Conservation (phyloP, 64 coral and sea anemone species). For the Porites lutea region DNA sequence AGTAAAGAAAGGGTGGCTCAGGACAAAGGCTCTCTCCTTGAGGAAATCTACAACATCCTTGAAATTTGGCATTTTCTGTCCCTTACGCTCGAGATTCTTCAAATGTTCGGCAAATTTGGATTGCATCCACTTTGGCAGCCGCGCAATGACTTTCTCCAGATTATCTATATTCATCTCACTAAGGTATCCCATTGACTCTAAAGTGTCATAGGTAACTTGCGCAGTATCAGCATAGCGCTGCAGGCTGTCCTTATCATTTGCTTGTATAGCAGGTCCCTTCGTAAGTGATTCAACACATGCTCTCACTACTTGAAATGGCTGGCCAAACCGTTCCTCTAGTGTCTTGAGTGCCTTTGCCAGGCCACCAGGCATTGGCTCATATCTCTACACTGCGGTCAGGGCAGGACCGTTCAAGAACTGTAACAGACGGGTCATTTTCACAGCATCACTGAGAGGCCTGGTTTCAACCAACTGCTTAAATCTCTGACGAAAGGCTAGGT, state of each 20-base stretch:
- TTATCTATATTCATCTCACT: constrained; percentile 69
- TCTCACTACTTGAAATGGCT: constrained; percentile 63
- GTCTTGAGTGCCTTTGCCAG: constrained; percentile 40
- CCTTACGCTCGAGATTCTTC: constrained; percentile 42
- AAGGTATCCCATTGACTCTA: constrained; percentile 51
- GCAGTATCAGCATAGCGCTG: constrained; percentile 56
- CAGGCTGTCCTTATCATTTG: constrained; percentile 53
- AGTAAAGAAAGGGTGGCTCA: constrained; percentile 68
- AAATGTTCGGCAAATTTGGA: constrained; percentile 56
- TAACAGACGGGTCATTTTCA: too few relatives aligned
- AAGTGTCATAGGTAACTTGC: constrained; percentile 55
- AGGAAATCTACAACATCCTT: constrained; percentile 75
- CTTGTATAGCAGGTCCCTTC: constrained; percentile 45
- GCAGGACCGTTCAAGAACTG: neutral
- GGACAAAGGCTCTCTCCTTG: constrained; percentile 51
- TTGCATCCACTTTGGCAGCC: constrained; percentile 66
- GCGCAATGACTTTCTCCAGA: constrained; percentile 42
- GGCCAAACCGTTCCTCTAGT: constrained; percentile 63
- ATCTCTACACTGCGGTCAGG: constrained; percentile 26
- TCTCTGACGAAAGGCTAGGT: neutral
- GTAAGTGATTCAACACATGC: constrained; percentile 67
- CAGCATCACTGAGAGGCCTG: too few relatives aligned
- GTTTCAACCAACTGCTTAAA: too few relatives aligned
- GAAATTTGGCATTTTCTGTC: constrained; percentile 67
- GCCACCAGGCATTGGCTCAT: constrained; percentile 60